Evolutionary conservation across 2,888 invertebrate species (phyloP), one percentile per base, ranked within the genome.

Genomic region (Macaria notata): DNA sequence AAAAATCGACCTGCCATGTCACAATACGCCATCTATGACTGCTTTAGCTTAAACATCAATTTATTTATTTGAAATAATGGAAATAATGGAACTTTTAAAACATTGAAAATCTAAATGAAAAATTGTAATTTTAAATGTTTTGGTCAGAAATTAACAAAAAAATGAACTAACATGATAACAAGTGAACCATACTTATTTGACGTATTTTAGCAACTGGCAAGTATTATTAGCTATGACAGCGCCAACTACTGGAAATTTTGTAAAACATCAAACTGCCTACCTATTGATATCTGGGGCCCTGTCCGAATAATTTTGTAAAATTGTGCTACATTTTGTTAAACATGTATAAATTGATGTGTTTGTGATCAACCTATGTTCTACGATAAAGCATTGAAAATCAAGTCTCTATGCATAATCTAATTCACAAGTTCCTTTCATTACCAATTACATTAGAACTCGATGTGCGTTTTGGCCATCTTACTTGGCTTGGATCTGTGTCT

Each of bases 391-490:
- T 78, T 76, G 69, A 78, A 78, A 76, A 79, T 73, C 66, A 76
- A 71, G 69, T 79, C 84, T 89, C 83, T 80, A 89, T 90, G 88
- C 81, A 81, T 81, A 79, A 79, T 80, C 76, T 84, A 81, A 78
- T 80, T 79, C 76, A 78, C 75, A 84, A 86, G 81, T 86, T 87
- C 80, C 81, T 84, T 78, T 86, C 83, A 81, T 86, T 84, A 84
- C 86, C 83, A 83, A 88, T 88, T 89, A 88, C 88, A 86, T 82
- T 89, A 82, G 87, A 87, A 87, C 86, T 89, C 86, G 87, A 89
- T 88, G 88, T 90, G 91, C 89, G 90, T 89, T 89, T 88, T 90
- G 88, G 92, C 91, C 91, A 91, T 90, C 89, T 91, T 89, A 88
- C 84, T 88, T 89, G 88, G 91, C 90, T 91, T 88, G 41, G 41